Conservation (phyloP, 2,113 vertebrate species). For the Ptilonorhynchus violaceus region DNA sequence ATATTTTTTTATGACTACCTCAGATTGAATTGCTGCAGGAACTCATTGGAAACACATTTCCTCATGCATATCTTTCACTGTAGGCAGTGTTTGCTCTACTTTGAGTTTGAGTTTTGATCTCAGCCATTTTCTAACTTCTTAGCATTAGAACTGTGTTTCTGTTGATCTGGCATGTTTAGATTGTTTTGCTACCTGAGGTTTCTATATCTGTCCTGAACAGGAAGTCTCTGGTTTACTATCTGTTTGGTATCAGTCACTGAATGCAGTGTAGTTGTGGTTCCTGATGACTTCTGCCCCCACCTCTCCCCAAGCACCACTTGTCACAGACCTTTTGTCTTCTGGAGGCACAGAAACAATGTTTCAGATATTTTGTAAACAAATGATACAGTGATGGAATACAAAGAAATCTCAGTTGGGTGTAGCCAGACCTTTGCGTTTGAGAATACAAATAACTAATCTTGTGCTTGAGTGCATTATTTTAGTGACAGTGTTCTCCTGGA, state of each 20-base stretch:
- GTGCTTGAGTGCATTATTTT: not conserved
- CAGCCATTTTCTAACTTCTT: not conserved
- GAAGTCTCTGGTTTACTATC: not conserved
- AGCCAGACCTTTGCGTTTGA: not conserved
- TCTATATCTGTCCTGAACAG: conserved; percentile 3
- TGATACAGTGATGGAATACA: not conserved
- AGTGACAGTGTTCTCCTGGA: not conserved
- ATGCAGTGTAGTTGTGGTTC: conserved; percentile 50
- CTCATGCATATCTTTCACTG: not conserved
- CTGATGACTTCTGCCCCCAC: conserved; percentile 32
- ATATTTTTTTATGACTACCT: not conserved
- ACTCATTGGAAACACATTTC: not conserved
- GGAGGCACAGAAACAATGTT: conserved; percentile 3
- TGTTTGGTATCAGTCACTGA: conserved; percentile 35
- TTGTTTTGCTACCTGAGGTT: not conserved
- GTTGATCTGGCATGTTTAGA: not conserved
- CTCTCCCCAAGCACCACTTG: conserved; percentile 50
- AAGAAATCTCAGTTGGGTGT: conserved; percentile 25
- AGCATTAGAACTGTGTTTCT: not conserved
- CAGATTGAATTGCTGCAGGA: not conserved
- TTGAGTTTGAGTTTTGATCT: not conserved
- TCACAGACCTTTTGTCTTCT: conserved; percentile 67
- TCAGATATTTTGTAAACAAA: conserved; percentile 34
- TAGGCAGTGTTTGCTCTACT: not conserved
- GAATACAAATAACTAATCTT: conserved; percentile 1